Evolutionary conservation across 1,140 invertebrate genomes (phyloP).

Genomic region (Chionoecetes opilio): DNA sequence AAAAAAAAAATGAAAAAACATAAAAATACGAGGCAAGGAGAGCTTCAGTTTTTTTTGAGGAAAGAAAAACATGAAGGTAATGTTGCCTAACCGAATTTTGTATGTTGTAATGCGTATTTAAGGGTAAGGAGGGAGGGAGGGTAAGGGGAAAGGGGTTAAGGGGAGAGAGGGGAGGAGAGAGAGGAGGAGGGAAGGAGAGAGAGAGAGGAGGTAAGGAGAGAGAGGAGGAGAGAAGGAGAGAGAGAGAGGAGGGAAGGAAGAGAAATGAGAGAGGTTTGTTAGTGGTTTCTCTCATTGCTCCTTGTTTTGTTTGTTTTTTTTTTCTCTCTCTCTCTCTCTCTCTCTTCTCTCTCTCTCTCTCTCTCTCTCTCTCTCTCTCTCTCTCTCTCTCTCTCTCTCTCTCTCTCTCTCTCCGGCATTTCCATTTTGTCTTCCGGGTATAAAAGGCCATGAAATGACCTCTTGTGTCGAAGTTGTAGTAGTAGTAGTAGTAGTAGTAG

Average conservation of each 20-base stretch:
- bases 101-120: no score
- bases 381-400: slow-evolving; percentile 63
- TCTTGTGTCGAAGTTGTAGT: background rate
- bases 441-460: background rate
- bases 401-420: slow-evolving; percentile 31
- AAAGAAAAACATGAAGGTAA: no score
- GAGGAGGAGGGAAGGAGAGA: slow-evolving; percentile 31
- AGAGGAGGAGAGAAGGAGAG: slow-evolving; percentile 39
- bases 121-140: no score
- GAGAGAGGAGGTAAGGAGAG: background rate
- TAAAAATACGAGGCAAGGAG: no score
- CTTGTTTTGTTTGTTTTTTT: no score
- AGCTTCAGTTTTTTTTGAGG: no score
- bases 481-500: slow-evolving; percentile 4
- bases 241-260: background rate
- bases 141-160: no score
- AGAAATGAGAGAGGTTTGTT: no score
- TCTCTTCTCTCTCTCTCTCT: slow-evolving; percentile 65
- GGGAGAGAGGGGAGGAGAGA: background rate
- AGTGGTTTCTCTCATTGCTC: slow-evolving; percentile 20
- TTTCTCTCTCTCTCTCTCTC: slow-evolving; percentile 62
- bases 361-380: slow-evolving; percentile 65
- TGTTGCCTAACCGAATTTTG: no score
- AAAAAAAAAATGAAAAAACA: no score
- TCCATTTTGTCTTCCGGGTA: background rate